Evolutionary conservation across 2,888 invertebrate species (phyloP).

Genomic region (Rotaria sp.): DNA sequence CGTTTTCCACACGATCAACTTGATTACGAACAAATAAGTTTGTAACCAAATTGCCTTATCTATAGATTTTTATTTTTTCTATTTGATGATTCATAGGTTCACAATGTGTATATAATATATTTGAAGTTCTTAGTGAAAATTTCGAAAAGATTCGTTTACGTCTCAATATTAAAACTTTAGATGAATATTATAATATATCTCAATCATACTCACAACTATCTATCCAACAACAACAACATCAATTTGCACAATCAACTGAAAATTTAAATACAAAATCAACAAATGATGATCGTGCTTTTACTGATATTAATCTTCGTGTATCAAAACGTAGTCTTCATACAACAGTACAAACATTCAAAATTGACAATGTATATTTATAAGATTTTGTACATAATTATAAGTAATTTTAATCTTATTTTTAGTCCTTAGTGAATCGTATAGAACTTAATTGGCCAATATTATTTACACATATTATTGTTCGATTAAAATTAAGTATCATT

Average conservation of each 20-base stretch:
- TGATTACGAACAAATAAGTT: neutral
- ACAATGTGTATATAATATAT: neutral
- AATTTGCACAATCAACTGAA: neutral
- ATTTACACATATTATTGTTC: neutral
- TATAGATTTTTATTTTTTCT: neutral
- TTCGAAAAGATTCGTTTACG: neutral
- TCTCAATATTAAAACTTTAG: neutral
- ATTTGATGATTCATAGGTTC: neutral
- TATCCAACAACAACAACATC: neutral
- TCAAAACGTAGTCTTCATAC: neutral
- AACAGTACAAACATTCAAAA: neutral
- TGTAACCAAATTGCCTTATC: neutral
- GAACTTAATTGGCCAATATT: neutral
- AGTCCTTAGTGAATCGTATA: neutral
- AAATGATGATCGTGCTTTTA: neutral
- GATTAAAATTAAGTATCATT: neutral
- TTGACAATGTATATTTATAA: neutral
- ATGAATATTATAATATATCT: neutral
- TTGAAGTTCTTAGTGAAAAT: neutral
- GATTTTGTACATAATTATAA: neutral
- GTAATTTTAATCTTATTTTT: neutral
- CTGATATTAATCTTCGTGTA: neutral
- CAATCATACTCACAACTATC: neutral
- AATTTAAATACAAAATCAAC: neutral
- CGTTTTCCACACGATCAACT: neutral